phyloP scores from a whole-genome alignment of 2,888 invertebrate species.

The Drosophila pullipes region DNA sequence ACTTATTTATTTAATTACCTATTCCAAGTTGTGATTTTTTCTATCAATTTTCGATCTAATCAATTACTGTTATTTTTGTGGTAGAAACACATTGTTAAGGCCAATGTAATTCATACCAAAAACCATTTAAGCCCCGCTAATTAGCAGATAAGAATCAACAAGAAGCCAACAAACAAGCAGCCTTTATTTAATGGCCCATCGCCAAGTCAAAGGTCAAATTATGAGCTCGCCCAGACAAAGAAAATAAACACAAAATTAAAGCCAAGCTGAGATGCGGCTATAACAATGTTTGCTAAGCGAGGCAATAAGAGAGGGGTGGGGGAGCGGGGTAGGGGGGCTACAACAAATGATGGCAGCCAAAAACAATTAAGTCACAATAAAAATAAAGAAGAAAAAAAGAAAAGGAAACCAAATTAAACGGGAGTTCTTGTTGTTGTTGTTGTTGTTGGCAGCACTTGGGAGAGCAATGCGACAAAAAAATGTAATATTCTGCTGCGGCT shows the following conservation, averaged over 20 bases:
- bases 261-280: constrained; percentile 7
- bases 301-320: background rate
- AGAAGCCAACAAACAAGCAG: constrained; percentile 42
- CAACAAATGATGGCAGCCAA: constrained; percentile 37
- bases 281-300: constrained; percentile 2
- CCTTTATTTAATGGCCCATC: constrained; percentile 51
- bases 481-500: constrained; percentile 28
- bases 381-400: constrained; percentile 17
- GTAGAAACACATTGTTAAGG: background rate
- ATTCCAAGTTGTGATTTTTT: background rate
- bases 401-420: constrained; percentile 24
- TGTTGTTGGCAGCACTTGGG: background rate
- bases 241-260: constrained; percentile 11
- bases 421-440: background rate
- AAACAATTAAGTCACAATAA: constrained; percentile 65
- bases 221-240: background rate
- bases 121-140: constrained; percentile 41
- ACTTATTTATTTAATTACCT: background rate
- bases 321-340: background rate
- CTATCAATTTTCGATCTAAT: background rate
- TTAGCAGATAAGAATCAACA: constrained; percentile 49
- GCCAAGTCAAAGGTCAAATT: constrained; percentile 37
- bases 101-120: background rate
- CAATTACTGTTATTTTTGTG: background rate
- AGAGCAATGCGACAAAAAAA: constrained; percentile 15